Base-by-base conservation (phyloP, 2,888 invertebrate genomes). In the Drosophila monieri region DNA sequence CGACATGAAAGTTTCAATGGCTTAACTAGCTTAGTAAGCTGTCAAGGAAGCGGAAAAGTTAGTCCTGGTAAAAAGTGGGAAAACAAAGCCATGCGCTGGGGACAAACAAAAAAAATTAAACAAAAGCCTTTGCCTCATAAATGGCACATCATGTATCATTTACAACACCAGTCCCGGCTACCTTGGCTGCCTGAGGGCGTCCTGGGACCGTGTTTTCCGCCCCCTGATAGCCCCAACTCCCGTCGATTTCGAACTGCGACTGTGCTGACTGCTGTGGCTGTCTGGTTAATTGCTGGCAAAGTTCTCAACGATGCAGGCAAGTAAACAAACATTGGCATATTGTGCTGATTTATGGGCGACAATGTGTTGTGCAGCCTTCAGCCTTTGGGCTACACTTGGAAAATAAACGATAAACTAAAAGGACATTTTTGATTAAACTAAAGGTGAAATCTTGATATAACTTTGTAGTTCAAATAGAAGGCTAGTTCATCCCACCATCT, bases 221-320 rank as follows among this genome's bases (percentile, higher is more conserved):
- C 37, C 18, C 44, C 44, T 35, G 37, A 9, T 35, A 18, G 14
- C 30, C 30, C 23, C 48, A 46, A 37, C 62, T 62, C 46, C 64
- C 18, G 52, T 3, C 35, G 30, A 43, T 58, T 57, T 21, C 60
- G 8, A 6, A 58, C 14, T 58, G 30, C 59, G 14, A 48, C 59
- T 47, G 47, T 21, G 60, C 57, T 46, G 46, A 60, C 64, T 64
- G 53, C 58, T 73, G 70, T 64, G 64, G 76, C 80, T 77, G 81
- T 75, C 76, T 90, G 89, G 90, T 91, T 91, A 91, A 91, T 91
- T 91, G 90, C 89, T 91, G 89, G 88, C 86, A 90, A 88, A 89
- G 85, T 89, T 81, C 43, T 81, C 78, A 18, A 46, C 62, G 62
- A 62, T 87, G 80, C 76, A 75, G 64, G 74, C 74, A 75, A 83